Base-by-base conservation (phyloP, 2,888 invertebrate species). In the Acleris sparsana region DNA sequence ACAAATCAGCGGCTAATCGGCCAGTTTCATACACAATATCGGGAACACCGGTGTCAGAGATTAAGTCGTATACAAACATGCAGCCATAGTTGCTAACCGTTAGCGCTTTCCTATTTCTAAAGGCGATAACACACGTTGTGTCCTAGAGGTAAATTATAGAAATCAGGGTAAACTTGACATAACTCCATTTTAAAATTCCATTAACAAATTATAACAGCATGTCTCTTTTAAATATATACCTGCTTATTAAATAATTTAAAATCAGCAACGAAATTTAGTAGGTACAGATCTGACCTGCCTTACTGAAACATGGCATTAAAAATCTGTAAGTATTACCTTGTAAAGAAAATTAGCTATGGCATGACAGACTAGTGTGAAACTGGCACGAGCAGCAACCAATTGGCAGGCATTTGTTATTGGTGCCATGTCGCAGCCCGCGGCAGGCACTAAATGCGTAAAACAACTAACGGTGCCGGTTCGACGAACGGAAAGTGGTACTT, bases 401-500 rank as follows among this genome's bases (percentile, higher is more conserved):
- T 62, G 62, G 55, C 53, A 59, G 63, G 44, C 66, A 62, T 63
- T 90, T 90, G 84, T 87, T 89, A 91, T 90, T 91, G 82, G 83
- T 89, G 90, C 86, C 91, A 88, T 88, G 89, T 86, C 83, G 80
- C 82, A 76, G 78, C 78, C 78, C 71, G 75, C 74, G 81, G 85
- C 83, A 85, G 88, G 86, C 89, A 76, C 87, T 87, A 85, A 86
- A 88, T 87, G 87, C 87, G 88, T 89, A 84, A 86, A 88, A 77
- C 80, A 78, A 77, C 77, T 91, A 92, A 92, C 92, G 91, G 92
- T 88, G 83, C 81, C 85, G 76, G 91, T 90, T 92, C 91, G 89
- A 80, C 82, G 91, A 86, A 89, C 92, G 79, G 87, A 87, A 88
- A 86, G 86, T 86, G 86, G 83, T 81, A 78, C 80, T 85, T 88